These are phyloP conservation scores for Lemur catta DNA, from an alignment of 2,797 vertebrate species.

Conservation along the genomic window DNA sequence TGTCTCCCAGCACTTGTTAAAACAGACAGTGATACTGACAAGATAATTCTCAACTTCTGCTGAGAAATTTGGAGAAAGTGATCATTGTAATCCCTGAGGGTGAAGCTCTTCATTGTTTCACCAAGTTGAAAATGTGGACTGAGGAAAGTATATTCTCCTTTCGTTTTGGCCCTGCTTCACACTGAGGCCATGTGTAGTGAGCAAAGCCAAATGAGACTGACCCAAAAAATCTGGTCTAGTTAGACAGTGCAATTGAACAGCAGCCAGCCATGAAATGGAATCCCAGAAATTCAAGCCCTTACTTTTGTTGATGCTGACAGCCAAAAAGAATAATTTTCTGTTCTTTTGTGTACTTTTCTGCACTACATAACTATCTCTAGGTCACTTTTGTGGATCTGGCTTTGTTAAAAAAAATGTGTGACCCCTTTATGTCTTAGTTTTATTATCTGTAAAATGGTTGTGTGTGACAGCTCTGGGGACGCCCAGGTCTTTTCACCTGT, in stretches of 20 bases:
- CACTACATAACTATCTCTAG: background rate
- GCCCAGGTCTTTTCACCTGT: background rate
- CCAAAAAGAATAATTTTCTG: background rate
- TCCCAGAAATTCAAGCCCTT: background rate
- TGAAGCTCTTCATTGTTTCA: background rate
- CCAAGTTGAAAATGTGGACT: background rate
- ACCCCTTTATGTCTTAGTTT: background rate
- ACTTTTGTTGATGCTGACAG: slow-evolving; percentile 20
- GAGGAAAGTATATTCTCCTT: background rate
- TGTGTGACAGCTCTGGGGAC: background rate
- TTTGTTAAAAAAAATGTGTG: background rate
- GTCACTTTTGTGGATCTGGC: background rate
- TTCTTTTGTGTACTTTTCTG: background rate
- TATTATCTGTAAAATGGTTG: background rate
- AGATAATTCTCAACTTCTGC: background rate
- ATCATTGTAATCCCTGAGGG: background rate
- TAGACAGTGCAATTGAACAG: background rate
- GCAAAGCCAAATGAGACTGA: slow-evolving; percentile 49
- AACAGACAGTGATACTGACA: background rate
- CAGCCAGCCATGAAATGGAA: slow-evolving; percentile 38
- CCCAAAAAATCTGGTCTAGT: background rate
- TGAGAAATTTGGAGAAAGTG: slow-evolving; percentile 11
- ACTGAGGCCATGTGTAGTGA: background rate
- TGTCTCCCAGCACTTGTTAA: background rate
- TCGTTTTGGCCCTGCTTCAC: background rate